Percentiles rank a stretch among this genome's conserved stretches.
Evolutionary conservation across 2,113 vertebrate species (phyloP).

Genomic region (Eira barbara): DNA sequence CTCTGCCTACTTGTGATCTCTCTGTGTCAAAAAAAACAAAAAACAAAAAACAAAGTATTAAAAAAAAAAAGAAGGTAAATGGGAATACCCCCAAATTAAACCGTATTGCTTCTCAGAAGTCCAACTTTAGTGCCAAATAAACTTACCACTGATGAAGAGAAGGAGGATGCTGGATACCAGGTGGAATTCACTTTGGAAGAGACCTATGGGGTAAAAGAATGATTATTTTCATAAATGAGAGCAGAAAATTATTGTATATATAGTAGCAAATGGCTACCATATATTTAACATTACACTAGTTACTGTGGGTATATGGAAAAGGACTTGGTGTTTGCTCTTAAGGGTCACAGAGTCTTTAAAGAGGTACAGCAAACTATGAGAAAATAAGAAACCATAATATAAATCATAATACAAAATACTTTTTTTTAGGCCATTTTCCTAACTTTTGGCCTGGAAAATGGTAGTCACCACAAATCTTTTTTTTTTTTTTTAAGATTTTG

Average conservation of each 20-base stretch:
- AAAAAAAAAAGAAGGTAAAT: background rate
- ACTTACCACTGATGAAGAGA: conserved; percentile 82
- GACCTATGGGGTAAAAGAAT: conserved; percentile 53
- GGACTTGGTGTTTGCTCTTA: background rate
- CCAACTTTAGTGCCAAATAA: background rate
- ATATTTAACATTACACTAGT: background rate
- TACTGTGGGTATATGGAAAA: background rate
- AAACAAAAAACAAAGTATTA: too few species aligned
- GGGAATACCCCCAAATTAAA: background rate
- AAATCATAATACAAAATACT: background rate
- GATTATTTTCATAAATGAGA: conserved; percentile 39
- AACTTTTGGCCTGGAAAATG: conserved; percentile 16
- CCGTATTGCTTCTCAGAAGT: background rate
- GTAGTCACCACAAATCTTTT: background rate
- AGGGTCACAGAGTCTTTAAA: background rate
- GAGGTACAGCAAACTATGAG: background rate
- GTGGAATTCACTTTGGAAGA: conserved; percentile 60
- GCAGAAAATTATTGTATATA: conserved; percentile 24
- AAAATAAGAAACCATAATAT: background rate
- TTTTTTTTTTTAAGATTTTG: too few species aligned
- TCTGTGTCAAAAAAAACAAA: too few species aligned
- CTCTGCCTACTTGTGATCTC: too few species aligned
- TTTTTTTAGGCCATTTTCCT: conserved; percentile 19
- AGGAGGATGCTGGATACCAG: conserved; percentile 72
- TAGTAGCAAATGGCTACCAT: background rate